These are phyloP conservation scores for Dicerorhinus sumatrensis DNA, from an alignment of 2,113 vertebrate genomes.

Conservation along the genomic window DNA sequence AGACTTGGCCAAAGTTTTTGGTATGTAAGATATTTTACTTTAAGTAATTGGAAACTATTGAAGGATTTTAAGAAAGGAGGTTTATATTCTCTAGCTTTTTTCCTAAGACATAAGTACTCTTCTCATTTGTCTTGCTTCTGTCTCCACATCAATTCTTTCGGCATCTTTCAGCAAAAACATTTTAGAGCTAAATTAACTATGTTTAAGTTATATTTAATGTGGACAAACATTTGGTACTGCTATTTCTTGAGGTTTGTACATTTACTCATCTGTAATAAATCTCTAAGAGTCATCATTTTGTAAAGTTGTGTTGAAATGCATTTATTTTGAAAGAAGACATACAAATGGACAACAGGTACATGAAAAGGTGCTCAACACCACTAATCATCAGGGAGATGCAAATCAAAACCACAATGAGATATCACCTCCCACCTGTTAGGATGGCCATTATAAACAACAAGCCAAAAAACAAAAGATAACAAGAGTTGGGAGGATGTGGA, in stretches of 20 bases:
- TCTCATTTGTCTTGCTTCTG: conserved; percentile 16
- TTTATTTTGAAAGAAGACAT: conserved; percentile 18
- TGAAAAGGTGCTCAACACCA: not conserved
- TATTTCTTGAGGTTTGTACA: not conserved
- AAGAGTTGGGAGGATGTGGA: not conserved
- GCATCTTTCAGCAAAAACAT: conserved; percentile 1
- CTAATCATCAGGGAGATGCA: not conserved
- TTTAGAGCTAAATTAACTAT: conserved; percentile 13
- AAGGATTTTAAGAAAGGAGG: not conserved
- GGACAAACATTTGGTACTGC: not conserved
- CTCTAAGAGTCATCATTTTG: conserved; percentile 12
- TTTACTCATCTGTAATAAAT: not conserved
- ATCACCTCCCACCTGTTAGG: not conserved
- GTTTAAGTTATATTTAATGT: conserved; percentile 38
- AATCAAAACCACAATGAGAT: not conserved
- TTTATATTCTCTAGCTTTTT: not conserved
- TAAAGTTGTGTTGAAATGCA: not conserved
- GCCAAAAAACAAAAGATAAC: not conserved
- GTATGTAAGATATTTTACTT: not conserved
- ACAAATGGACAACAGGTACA: not conserved
- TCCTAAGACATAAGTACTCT: not conserved
- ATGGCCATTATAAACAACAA: not conserved
- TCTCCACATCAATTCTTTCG: not conserved
- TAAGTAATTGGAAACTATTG: not conserved
- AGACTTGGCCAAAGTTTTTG: not conserved